These are phyloP conservation scores for Oreortyx pictus DNA, from an alignment of 2,797 vertebrate species.

Conservation along the genomic window DNA sequence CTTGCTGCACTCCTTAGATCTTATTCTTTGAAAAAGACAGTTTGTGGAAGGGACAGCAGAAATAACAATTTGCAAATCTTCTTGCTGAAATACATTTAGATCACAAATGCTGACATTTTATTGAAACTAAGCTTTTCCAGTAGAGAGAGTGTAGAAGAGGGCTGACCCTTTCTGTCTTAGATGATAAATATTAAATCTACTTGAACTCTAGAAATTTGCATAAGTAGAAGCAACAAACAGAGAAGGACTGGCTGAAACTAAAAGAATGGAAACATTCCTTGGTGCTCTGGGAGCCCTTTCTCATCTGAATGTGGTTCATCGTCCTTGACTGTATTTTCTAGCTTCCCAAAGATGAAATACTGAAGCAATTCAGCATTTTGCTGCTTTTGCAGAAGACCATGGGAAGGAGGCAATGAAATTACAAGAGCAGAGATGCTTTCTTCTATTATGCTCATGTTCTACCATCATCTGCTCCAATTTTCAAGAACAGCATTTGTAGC, in stretches of 20 bases:
- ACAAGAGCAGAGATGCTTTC: background rate
- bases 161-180: slow-evolving; percentile 31
- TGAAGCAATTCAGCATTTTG: background rate
- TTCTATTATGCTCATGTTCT: slow-evolving; percentile 32
- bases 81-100: slow-evolving; percentile 34
- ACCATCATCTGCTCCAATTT: background rate
- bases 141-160: slow-evolving; percentile 23
- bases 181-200: slow-evolving; percentile 67
- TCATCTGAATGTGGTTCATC: slow-evolving; percentile 10
- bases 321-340: slow-evolving; percentile 45
- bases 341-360: slow-evolving; percentile 56
- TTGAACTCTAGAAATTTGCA: slow-evolving; percentile 61
- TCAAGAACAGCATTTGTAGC: slow-evolving; percentile 15
- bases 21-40: background rate
- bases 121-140: slow-evolving; percentile 42
- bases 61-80: slow-evolving; percentile 13
- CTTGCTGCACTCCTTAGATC: background rate
- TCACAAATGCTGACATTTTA: slow-evolving; percentile 41
- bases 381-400: background rate
- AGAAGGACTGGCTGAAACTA: slow-evolving; percentile 61
- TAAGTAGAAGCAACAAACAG: slow-evolving; percentile 66
- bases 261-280: slow-evolving; percentile 56
- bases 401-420: slow-evolving; percentile 14
- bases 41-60: background rate
- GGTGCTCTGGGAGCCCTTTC: slow-evolving; percentile 38